Evolutionary conservation across 2,888 invertebrate genomes (phyloP).

Genomic region (Plemyria rubiginata): DNA sequence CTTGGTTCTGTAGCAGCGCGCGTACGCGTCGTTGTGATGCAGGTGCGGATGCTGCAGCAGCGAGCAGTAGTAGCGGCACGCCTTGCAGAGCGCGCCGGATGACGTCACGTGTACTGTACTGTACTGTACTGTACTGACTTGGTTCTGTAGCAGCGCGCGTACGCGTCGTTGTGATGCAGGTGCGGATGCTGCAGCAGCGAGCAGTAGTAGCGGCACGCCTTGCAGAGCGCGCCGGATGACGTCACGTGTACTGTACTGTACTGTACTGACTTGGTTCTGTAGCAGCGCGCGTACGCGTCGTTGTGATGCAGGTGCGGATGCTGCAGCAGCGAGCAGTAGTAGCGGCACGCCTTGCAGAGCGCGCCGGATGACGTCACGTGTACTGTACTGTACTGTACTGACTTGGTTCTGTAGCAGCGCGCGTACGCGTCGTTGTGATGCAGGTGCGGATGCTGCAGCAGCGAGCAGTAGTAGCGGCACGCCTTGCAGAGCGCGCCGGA

Average conservation of each 20-base stretch:
- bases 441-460: slow-evolving; percentile 86
- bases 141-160: slow-evolving; percentile 73
- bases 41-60: slow-evolving; percentile 86
- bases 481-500: slow-evolving; percentile 92
- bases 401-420: slow-evolving; percentile 68
- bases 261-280: slow-evolving; percentile 64
- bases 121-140: slow-evolving; percentile 56
- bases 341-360: slow-evolving; percentile 92
- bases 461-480: slow-evolving; percentile 91
- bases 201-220: slow-evolving; percentile 92
- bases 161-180: slow-evolving; percentile 74
- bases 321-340: slow-evolving; percentile 89
- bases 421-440: slow-evolving; percentile 83
- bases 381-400: slow-evolving; percentile 34
- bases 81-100: slow-evolving; percentile 91
- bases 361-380: slow-evolving; percentile 88
- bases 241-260: slow-evolving; percentile 67
- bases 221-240: slow-evolving; percentile 91
- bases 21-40: slow-evolving; percentile 82
- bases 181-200: slow-evolving; percentile 88
- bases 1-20: slow-evolving; percentile 69
- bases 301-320: slow-evolving; percentile 82
- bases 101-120: slow-evolving; percentile 81
- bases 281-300: slow-evolving; percentile 80
- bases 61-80: slow-evolving; percentile 91